Percentiles rank a stretch among this genome's conserved stretches.
Evolutionary conservation across 2,888 invertebrate genomes (phyloP).

Genomic region (Phortica okadai): DNA sequence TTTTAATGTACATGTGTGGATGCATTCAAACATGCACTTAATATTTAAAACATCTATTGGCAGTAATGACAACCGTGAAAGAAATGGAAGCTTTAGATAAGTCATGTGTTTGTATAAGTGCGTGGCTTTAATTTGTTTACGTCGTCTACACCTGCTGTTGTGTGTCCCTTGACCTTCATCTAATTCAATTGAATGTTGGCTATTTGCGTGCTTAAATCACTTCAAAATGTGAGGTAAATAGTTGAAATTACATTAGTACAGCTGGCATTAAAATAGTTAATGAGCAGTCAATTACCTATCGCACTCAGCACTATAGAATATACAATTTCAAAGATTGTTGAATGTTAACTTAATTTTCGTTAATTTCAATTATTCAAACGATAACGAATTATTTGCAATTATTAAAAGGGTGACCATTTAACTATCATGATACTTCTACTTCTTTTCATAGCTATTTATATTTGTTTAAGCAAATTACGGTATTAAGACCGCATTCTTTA

Average conservation of each 20-base stretch:
- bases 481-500: too few species aligned
- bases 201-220: slow-evolving; percentile 18
- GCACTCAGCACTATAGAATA: slow-evolving; percentile 20
- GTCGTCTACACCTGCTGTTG: background rate
- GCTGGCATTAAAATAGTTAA: slow-evolving; percentile 12
- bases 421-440: background rate
- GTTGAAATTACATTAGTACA: slow-evolving; percentile 18
- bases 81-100: background rate
- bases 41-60: background rate
- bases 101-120: background rate
- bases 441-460: too few species aligned
- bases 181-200: background rate
- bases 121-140: background rate
- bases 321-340: background rate
- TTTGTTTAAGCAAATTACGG: too few species aligned
- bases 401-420: background rate
- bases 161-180: background rate
- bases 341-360: background rate
- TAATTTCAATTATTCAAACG: background rate
- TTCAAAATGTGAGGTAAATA: background rate
- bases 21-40: background rate
- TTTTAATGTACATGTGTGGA: background rate
- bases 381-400: background rate
- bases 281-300: slow-evolving; percentile 48
- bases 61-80: background rate